A percentile compares a stretch with the other conserved stretches of the same genome.
These are phyloP conservation scores for Melieria crassipennis DNA, from an alignment of 2,888 invertebrate species.

Conservation along the genomic window DNA sequence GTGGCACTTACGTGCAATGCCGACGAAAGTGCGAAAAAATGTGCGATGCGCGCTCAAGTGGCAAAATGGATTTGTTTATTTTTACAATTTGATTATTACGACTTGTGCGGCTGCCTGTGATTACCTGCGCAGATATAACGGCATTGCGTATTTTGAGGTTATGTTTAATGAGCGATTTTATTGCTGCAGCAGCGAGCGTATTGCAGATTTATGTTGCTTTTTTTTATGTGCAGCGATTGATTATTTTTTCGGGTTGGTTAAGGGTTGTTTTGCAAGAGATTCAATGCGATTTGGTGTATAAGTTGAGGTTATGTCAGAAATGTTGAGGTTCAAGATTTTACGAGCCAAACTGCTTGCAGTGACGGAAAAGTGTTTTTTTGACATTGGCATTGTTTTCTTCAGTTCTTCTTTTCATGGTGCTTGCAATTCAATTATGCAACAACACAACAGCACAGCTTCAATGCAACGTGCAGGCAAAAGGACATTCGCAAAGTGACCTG, in stretches of 20 bases:
- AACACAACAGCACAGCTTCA: too few species aligned
- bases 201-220: slow-evolving; percentile 16
- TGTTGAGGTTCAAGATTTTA: too few species aligned
- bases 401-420: too few species aligned
- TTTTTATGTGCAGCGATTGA: slow-evolving; percentile 1
- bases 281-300: background rate
- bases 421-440: too few species aligned
- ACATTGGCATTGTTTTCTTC: too few species aligned
- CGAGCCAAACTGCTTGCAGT: too few species aligned
- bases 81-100: slow-evolving; percentile 63
- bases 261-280: background rate
- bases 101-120: slow-evolving; percentile 54
- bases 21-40: too few species aligned
- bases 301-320: background rate
- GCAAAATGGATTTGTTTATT: slow-evolving; percentile 59
- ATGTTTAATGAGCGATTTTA: slow-evolving; percentile 38
- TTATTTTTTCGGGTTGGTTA: background rate
- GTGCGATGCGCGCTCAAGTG: slow-evolving; percentile 50
- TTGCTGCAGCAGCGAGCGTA: slow-evolving; percentile 24
- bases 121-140: slow-evolving; percentile 45
- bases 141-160: slow-evolving; percentile 33
- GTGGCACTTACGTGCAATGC: background rate
- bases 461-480: too few species aligned
- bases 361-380: too few species aligned
- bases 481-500: too few species aligned